A percentile compares a stretch with the other conserved stretches of the same genome.
Evolutionary conservation across 1,140 invertebrate genomes (phyloP).

Genomic region (Physella acuta): DNA sequence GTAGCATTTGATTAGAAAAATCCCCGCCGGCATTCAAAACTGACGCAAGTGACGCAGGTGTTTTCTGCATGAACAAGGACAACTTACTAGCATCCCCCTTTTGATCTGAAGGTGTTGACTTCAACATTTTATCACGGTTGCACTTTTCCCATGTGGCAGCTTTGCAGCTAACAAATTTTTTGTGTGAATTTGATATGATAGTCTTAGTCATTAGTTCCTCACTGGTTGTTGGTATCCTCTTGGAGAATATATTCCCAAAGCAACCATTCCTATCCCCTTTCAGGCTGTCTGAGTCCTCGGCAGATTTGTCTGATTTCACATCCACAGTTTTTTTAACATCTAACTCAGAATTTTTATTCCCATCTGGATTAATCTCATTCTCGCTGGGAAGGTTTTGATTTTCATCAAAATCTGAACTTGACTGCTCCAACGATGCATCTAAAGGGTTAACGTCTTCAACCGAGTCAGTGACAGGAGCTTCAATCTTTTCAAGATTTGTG

Average conservation of each 20-base stretch:
- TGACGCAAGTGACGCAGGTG: slow-evolving; percentile 7
- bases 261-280: slow-evolving; percentile 10
- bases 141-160: slow-evolving; percentile 23
- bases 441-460: too few relatives aligned
- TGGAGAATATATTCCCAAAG: slow-evolving; percentile 18
- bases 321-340: too few relatives aligned
- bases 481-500: too few relatives aligned
- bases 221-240: neutral
- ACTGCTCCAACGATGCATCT: too few relatives aligned
- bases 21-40: too few relatives aligned
- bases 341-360: too few relatives aligned
- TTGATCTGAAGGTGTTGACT: slow-evolving; percentile 1
- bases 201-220: neutral
- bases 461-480: too few relatives aligned
- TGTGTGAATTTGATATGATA: neutral
- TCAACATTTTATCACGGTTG: neutral
- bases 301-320: neutral
- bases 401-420: too few relatives aligned
- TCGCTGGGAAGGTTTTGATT: too few relatives aligned
- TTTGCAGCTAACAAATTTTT: slow-evolving; percentile 4
- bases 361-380: too few relatives aligned
- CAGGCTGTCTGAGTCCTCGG: neutral
- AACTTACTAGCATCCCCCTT: neutral
- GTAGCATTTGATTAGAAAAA: too few relatives aligned
- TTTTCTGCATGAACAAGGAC: neutral